Evolutionary conservation across 1,140 invertebrate genomes (phyloP), one percentile per base, ranked within the genome.

Genomic region (Stratiolaelaps scimitus): DNA sequence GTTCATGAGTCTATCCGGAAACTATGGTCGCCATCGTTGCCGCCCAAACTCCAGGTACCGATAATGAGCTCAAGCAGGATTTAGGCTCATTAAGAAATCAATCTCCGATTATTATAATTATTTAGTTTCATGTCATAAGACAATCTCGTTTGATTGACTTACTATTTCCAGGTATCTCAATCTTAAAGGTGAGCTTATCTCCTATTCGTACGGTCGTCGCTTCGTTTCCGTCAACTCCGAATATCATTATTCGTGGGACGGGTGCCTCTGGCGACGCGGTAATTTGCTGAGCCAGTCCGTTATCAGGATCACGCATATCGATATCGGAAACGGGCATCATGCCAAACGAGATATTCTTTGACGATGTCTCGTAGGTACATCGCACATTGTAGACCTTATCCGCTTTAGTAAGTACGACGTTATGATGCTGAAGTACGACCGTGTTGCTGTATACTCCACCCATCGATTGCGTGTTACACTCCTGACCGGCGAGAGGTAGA

Each of bases 381-480:
- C 92, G 90, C 43, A 94, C 88, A 77, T 92, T 92, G 81, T 94
- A 94, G 71, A 93, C 92, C 75, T 94, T 94, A 75, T 94, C 91
- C 1, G 89, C 89, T 77, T 93, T 93, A 13, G 90, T 94, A 87
- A 94, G 92, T 1, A 94, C 90, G 7, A 93, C 89, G 72, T 89
- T 92, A 77, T 94, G 90, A 73, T 93, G 90, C 77, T 94, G 91
- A 0, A 94, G 81, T 1, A 94, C 90, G 19, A 94, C 89, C 0
- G 90, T 93, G 75, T 94, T 94, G 17, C 89, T 89, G 75, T 92
- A 94, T 29, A 92, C 86, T 56, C 90, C 90, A 71, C 84, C 88
- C 69, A 75, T 70, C 20, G 74, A 75, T 68, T 77, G 76, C 17
- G 90, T 93, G 74, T 93, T 93, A 75, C 90, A 94, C 72, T 93